A percentile compares a stretch with the other conserved stretches of the same genome.
These are phyloP conservation scores for Gadopsis marmoratus DNA, from an alignment of 2,797 vertebrate species.

Conservation along the genomic window DNA sequence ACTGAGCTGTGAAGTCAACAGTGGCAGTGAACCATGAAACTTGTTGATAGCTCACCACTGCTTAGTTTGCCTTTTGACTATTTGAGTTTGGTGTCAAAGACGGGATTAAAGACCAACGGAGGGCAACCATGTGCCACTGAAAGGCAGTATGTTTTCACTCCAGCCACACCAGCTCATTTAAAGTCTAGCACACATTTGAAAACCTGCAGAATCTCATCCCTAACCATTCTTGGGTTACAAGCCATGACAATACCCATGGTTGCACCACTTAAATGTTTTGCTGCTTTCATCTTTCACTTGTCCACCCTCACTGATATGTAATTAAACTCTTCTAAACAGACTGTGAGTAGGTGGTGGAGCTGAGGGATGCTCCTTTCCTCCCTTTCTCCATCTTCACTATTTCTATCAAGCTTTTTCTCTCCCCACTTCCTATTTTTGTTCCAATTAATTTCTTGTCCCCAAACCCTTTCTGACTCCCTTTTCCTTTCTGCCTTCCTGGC, in stretches of 20 bases:
- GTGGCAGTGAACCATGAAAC: constrained; percentile 8
- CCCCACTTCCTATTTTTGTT: neutral
- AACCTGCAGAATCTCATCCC: neutral
- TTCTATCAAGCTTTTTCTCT: neutral
- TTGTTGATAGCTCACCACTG: constrained; percentile 5
- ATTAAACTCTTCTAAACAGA: constrained; percentile 49
- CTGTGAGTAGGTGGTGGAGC: constrained; percentile 37
- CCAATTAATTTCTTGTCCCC: constrained; percentile 21
- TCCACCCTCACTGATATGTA: constrained; percentile 41
- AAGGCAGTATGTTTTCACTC: neutral
- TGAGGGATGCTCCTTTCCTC: constrained; percentile 6
- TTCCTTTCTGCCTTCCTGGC: neutral
- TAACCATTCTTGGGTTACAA: neutral
- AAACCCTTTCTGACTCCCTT: constrained; percentile 18
- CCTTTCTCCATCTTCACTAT: constrained; percentile 14
- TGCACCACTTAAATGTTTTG: neutral
- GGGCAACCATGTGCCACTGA: neutral
- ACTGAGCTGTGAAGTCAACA: constrained; percentile 21
- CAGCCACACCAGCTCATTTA: neutral
- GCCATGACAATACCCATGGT: neutral
- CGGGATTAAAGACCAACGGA: neutral
- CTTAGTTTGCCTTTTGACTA: neutral
- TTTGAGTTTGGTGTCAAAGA: neutral
- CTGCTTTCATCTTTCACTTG: constrained; percentile 9
- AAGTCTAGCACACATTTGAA: neutral